A percentile compares a stretch with the other conserved stretches of the same genome.
Conservation (phyloP, 2,113 vertebrate genomes). For the Aphelocoma coerulescens region DNA sequence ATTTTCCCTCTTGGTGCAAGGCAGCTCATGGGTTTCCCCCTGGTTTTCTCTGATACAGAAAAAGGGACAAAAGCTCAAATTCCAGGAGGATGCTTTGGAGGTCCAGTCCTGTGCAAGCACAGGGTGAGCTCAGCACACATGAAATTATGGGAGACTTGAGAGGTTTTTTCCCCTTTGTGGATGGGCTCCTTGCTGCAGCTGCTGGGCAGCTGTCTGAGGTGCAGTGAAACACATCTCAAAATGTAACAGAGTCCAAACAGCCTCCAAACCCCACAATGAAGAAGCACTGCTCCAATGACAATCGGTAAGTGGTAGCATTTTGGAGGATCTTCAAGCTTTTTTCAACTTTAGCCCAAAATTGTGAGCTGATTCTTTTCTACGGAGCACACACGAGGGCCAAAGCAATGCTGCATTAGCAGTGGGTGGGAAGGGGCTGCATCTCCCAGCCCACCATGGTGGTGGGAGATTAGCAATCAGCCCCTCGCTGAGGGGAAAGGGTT, state of each 20-base stretch:
- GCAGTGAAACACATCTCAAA: not conserved
- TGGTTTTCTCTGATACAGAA: not conserved
- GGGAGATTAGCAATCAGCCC: constrained; percentile 31
- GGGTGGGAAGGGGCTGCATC: constrained; percentile 43
- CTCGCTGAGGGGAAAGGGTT: constrained; percentile 20
- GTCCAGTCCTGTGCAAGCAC: not conserved
- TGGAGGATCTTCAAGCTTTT: not conserved
- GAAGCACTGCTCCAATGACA: not conserved
- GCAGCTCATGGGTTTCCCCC: fast-evolving
- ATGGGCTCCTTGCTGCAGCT: not conserved
- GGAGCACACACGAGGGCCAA: not conserved
- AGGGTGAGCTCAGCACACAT: not conserved
- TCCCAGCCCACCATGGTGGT: not conserved
- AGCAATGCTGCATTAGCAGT: not conserved
- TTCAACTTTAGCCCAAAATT: not conserved
- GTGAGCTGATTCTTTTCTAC: not conserved
- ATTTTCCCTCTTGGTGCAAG: not conserved
- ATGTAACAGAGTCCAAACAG: not conserved
- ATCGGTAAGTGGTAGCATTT: not conserved
- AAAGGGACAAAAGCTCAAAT: not conserved
- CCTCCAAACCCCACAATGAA: not conserved
- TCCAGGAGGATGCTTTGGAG: fast-evolving
- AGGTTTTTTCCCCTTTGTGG: not conserved
- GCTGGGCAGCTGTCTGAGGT: not conserved
- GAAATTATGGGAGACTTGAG: not conserved